Base-by-base conservation (phyloP, 1,140 invertebrate genomes). In the Agrypnia vestita region DNA sequence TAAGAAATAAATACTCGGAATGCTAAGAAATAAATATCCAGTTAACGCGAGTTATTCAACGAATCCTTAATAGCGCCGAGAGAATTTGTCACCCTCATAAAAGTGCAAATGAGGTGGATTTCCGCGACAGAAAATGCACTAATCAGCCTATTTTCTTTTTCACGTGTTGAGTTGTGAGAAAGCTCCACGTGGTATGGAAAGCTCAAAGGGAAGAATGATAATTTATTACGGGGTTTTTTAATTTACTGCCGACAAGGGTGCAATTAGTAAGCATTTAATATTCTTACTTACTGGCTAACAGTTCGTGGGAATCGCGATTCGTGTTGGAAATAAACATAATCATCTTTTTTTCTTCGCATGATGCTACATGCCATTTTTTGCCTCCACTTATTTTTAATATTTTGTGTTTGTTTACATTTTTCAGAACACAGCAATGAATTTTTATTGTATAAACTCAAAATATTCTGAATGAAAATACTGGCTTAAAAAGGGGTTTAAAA, bases 41-140 rank as follows among this genome's bases (percentile, higher is more conserved):
- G 10, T 44, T 12, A 11, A 47, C 9, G 44, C 9, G 13, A 15
- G 43, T 21, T 47, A 47, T 69, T 69, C 43, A 69, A 10, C 7
- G 43, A 47, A 19, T 49, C 15, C 64, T 17, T 47, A 46, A 69
- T 69, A 44, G 64, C 64, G 64, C 11, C 6, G 43, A 3, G n/a
- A 73, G 15, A 73, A 73, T 11, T 73, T 55, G 12, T 35, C 47
- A 55, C 21, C 9, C 19, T 19, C 12, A 73, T 73, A 53, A 73
- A 73, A 35, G 19, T 73, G 69, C 51, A 73, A 73, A 73, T 73
- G 69, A 53, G 49, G 69, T 35, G 47, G 15, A 19, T 53, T 73
- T 71, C 53, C 35, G 47, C 17, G 17, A 17, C 4, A 53, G 17
- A 10, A 13, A 55, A 35, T 55, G 69, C 69, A 73, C 13, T 73